Conservation (phyloP, 2,797 vertebrate genomes). For the Pseudochromis fuscus region DNA sequence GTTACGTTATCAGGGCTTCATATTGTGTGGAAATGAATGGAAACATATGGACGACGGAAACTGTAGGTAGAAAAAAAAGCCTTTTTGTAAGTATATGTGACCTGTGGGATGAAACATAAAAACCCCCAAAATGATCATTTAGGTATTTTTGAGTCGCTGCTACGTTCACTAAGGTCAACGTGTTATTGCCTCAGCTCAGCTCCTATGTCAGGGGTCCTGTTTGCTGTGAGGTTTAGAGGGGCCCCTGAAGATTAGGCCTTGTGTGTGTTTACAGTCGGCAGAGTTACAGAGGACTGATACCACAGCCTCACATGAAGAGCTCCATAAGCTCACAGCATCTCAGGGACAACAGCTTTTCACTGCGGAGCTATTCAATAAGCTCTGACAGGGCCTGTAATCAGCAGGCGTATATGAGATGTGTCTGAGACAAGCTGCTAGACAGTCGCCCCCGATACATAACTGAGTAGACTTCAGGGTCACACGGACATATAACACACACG, state of each 20-base stretch:
- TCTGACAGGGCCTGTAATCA: conserved; percentile 76
- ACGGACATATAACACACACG: conserved; percentile 20
- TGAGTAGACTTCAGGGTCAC: conserved; percentile 51
- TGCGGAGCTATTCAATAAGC: conserved; percentile 35
- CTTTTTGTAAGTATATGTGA: neutral
- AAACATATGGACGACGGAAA: neutral
- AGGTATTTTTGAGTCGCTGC: conserved; percentile 17
- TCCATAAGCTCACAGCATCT: conserved; percentile 13
- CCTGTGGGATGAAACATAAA: neutral
- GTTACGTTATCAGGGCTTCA: neutral
- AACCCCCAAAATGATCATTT: neutral
- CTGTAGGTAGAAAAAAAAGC: neutral
- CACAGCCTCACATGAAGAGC: conserved; percentile 10
- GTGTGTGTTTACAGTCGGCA: conserved; percentile 52
- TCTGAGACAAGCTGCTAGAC: conserved; percentile 65
- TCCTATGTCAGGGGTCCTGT: conserved; percentile 61
- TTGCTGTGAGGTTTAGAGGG: conserved; percentile 46
- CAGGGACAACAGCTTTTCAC: conserved; percentile 26
- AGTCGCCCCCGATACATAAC: conserved; percentile 46
- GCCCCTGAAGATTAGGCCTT: conserved; percentile 40
- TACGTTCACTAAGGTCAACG: conserved; percentile 9
- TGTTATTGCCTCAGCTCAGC: conserved; percentile 47
- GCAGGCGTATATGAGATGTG: conserved; percentile 58
- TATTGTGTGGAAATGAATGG: neutral
- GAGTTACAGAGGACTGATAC: conserved; percentile 47